Evolutionary conservation across 2,888 invertebrate genomes (phyloP).

Genomic region (Parnassius glacialis): DNA sequence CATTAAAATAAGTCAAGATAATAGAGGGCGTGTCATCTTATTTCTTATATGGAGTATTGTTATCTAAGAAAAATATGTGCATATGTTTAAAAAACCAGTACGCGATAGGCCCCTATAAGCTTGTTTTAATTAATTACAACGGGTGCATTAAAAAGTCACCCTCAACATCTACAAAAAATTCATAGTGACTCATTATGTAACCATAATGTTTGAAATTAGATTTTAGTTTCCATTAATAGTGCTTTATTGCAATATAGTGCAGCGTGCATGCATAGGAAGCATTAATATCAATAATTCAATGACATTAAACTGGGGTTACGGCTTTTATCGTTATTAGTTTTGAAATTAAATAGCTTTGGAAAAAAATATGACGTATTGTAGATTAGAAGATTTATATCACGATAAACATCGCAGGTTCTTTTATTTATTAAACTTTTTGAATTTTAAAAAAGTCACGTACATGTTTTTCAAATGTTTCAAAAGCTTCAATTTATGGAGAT

Average conservation of each 20-base stretch:
- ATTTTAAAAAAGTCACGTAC: not conserved
- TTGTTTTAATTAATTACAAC: conserved; percentile 7
- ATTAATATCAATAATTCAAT: conserved; percentile 36
- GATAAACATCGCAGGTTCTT: conserved; percentile 12
- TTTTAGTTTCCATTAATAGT: conserved; percentile 19
- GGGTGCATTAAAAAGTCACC: conserved; percentile 4
- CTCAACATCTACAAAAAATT: conserved; percentile 3
- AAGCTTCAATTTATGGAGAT: not conserved
- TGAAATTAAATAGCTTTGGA: conserved; percentile 16
- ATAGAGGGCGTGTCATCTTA: too few species aligned
- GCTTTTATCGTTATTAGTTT: conserved; percentile 14
- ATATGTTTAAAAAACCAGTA: too few species aligned
- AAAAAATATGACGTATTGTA: conserved; percentile 8
- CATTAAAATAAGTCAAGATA: too few species aligned
- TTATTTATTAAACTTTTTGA: conserved; percentile 16
- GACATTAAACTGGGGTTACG: conserved; percentile 29
- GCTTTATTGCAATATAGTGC: conserved; percentile 19
- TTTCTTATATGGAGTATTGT: too few species aligned
- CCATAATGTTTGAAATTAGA: conserved; percentile 8
- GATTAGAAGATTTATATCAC: conserved; percentile 13
- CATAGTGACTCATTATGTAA: conserved; percentile 8
- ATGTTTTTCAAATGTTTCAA: not conserved
- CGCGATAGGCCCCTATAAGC: not conserved
- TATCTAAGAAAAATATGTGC: too few species aligned
- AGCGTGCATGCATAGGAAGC: conserved; percentile 31